Base-by-base conservation (phyloP, 2,113 vertebrate species). In the Marcusenius ussheri region DNA sequence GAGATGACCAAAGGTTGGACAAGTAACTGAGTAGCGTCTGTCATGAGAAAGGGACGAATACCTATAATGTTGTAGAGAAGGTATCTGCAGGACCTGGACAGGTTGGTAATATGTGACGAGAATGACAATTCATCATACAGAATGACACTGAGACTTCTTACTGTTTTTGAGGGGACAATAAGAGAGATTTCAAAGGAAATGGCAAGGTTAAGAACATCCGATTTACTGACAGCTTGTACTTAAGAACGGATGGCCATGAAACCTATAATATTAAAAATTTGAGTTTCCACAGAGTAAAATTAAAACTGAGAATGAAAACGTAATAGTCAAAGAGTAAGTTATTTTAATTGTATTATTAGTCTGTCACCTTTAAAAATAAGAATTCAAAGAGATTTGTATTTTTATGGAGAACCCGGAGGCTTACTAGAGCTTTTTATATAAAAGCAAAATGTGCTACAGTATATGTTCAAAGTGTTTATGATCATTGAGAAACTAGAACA, bases 401-500 rank as follows among this genome's bases (percentile, higher is more conserved):
- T 90, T 90, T 91, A 87, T 90, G 94, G 90, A 91, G 90, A 92
- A 88, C 89, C 90, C 90, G 46, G 49, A 35, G 86, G 70, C 87
- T 47, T 15, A 42, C 46, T 85, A 90, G 66, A 89, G 50, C 88
- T 90, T 90, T 91, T 91, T 49, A 89, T 93, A 91, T 93, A 92
- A 94, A 93, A 94, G 93, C 89, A 89, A 92, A 91, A 91, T 77
- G 92, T 94, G 94, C 94, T 93, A n/a, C n/a, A n/a, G n/a, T n/a
- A 92, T 90, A 94, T 94, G 93, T 95, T 95, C 95, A 95, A 95
- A 96, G 95, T 95, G 91, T 91, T 94, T 89, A 92, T 92, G 95
- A 95, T 96, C 95, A 96, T 95, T 95, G 94, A 90, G 8, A 92
- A 90, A 11, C 3, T 5, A 70, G 10, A 70, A 4, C 39, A 70